Conservation (phyloP, 2,113 vertebrate genomes). For the Sceloporus undulatus region DNA sequence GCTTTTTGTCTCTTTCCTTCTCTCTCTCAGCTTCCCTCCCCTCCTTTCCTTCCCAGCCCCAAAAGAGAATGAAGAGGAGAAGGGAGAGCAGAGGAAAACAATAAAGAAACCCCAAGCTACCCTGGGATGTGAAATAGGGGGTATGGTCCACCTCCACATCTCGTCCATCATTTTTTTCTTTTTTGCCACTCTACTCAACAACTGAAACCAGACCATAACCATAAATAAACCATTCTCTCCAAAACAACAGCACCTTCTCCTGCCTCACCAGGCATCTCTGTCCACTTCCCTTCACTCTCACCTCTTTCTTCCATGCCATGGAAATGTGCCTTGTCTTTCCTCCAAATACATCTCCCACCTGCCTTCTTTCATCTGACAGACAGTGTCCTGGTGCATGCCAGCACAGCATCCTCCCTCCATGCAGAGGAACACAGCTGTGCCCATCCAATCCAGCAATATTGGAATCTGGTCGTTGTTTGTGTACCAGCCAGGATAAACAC, state of each 20-base stretch:
- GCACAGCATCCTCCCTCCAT: rapidly evolving
- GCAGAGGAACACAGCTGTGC: rapidly evolving
- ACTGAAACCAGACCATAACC: not conserved
- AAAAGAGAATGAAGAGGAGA: conserved; percentile 7
- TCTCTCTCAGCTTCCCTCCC: not conserved
- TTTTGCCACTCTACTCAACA: not conserved
- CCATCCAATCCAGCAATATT: rapidly evolving
- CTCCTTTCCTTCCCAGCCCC: conserved; percentile 37
- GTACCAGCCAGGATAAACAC: not conserved
- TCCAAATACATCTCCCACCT: conserved; percentile 35
- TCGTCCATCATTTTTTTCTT: not conserved
- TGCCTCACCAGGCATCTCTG: not conserved
- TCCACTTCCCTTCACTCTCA: not conserved
- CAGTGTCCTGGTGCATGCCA: not conserved
- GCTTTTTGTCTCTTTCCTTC: conserved; percentile 62
- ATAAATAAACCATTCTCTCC: conserved; percentile 27
- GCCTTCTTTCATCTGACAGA: not conserved
- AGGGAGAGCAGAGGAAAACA: not conserved
- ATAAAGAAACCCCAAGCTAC: not conserved
- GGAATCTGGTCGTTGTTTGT: not conserved
- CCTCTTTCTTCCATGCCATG: conserved; percentile 45
- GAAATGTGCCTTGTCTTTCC: conserved; percentile 8
- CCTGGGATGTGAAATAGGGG: not conserved
- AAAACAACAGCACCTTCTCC: conserved; percentile 16
- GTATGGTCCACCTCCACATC: not conserved